Evolutionary conservation across 2,888 invertebrate species (phyloP).

Genomic region (Ichneumoninae sp.): DNA sequence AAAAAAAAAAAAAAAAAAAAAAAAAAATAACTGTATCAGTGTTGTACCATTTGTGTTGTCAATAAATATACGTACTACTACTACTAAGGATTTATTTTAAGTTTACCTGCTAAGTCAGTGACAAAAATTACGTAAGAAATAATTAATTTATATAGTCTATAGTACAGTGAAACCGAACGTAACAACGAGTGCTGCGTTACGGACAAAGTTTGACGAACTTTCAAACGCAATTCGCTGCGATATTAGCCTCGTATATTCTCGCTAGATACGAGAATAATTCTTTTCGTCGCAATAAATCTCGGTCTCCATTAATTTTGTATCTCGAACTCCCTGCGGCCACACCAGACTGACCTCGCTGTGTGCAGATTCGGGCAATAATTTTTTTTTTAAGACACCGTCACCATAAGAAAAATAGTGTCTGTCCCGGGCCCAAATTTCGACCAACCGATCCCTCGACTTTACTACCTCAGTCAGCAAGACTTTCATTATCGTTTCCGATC

Average conservation of each 20-base stretch:
- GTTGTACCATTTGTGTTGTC: no score
- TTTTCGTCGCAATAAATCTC: conserved; percentile 7
- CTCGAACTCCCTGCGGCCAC: conserved; percentile 91
- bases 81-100: conserved; percentile 57
- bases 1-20: no score
- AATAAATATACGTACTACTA: no score
- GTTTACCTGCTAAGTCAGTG: conserved; percentile 35
- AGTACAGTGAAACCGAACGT: conserved; percentile 37
- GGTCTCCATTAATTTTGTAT: not conserved
- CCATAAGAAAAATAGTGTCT: conserved; percentile 87
- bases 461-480: conserved; percentile 85
- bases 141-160: conserved; percentile 58
- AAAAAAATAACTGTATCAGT: no score
- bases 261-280: not conserved
- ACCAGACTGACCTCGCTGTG: conserved; percentile 89
- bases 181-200: conserved; percentile 38
- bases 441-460: conserved; percentile 86
- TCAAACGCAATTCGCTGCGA: not conserved
- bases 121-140: conserved; percentile 50
- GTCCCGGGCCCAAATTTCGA: conserved; percentile 88
- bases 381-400: not conserved
- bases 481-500: conserved; percentile 91
- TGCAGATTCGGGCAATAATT: conserved; percentile 88
- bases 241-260: not conserved
- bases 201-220: not conserved